Evolutionary conservation across 1,140 invertebrate genomes (phyloP).

Genomic region (Neotoxoptera formosana): DNA sequence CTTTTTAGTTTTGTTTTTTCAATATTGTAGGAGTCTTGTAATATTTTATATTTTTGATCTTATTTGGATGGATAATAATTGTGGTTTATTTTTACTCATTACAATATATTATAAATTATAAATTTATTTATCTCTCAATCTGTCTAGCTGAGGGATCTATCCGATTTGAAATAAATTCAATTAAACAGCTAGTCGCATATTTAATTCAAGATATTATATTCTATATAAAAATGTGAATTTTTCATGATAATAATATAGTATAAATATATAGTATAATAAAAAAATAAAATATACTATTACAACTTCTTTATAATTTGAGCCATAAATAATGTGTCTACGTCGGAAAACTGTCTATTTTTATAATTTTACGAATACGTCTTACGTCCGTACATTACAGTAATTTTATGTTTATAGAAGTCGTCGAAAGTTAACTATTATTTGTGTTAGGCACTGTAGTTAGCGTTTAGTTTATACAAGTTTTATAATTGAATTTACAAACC

Average conservation of each 20-base stretch:
- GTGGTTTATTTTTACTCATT: background rate
- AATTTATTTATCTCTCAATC: background rate
- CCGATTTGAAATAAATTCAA: background rate
- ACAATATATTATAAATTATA: background rate
- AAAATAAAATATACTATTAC: too few relatives aligned
- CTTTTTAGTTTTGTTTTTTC: background rate
- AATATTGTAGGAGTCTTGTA: too few relatives aligned
- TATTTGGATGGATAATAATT: background rate
- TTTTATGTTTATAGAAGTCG: background rate
- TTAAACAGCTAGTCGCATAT: background rate
- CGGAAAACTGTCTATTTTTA: background rate
- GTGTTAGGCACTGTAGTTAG: background rate
- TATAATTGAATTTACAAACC: background rate
- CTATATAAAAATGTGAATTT: background rate
- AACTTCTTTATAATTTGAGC: background rate
- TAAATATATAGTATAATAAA: too few relatives aligned
- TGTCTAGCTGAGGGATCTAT: background rate
- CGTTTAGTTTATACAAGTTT: background rate
- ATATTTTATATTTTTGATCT: background rate
- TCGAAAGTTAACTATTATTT: background rate
- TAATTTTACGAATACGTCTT: background rate
- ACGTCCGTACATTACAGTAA: too few relatives aligned
- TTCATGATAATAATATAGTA: too few relatives aligned
- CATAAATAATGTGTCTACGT: background rate
- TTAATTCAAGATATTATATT: background rate